phyloP scores from a whole-genome alignment of 2,888 invertebrate species.

The Pseudococcus longispinus region DNA sequence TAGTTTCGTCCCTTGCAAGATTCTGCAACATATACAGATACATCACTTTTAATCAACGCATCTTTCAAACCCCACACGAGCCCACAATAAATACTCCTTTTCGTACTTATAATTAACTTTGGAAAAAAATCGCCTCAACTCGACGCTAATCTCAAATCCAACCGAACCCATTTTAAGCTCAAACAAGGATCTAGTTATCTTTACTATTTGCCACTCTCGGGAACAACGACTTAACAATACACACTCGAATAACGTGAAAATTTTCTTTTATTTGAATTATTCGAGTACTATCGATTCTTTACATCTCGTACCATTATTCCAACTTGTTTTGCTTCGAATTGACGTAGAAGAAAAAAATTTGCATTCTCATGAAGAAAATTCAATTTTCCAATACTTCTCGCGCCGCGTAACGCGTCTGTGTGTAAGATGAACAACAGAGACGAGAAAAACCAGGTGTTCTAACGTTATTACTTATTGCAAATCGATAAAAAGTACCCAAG shows the following conservation, averaged over 20 bases:
- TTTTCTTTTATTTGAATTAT: slow-evolving; percentile 11
- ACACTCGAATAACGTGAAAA: not conserved
- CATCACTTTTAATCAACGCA: not conserved
- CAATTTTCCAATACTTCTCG: not conserved
- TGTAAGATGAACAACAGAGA: not conserved
- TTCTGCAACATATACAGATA: not conserved
- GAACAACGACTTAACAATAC: not conserved
- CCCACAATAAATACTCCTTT: not conserved
- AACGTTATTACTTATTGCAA: slow-evolving; percentile 27
- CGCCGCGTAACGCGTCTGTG: not conserved
- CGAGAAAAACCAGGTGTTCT: slow-evolving; percentile 19
- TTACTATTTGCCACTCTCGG: not conserved
- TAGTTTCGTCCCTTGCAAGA: no score
- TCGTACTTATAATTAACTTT: not conserved
- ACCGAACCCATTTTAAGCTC: not conserved
- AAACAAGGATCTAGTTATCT: not conserved
- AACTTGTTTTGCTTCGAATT: not conserved
- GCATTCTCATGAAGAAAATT: slow-evolving; percentile 25
- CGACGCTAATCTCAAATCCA: not conserved
- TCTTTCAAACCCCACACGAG: not conserved
- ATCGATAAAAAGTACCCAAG: slow-evolving; percentile 3
- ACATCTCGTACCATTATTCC: not conserved
- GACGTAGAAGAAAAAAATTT: not conserved
- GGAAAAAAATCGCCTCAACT: not conserved
- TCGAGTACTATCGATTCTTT: slow-evolving; percentile 11